Evolutionary conservation across 2,888 invertebrate genomes (phyloP).

Genomic region (Eupithecia inturbata): DNA sequence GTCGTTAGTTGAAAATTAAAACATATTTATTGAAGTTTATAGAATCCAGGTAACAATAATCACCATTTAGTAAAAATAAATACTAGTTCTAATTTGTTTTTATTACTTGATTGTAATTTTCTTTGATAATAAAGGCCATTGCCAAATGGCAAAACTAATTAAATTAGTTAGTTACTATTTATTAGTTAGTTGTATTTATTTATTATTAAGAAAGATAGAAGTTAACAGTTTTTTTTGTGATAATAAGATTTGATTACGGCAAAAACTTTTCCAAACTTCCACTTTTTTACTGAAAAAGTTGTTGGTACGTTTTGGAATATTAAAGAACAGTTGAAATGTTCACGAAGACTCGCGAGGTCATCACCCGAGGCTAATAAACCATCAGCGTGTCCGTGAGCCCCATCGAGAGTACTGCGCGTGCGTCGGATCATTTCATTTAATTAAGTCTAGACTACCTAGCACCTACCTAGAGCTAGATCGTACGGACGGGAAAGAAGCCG

Average conservation of each 20-base stretch:
- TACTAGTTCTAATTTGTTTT: too few species aligned
- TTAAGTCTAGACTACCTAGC: neutral
- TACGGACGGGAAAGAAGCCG: neutral
- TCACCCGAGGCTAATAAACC: neutral
- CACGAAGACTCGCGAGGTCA: neutral
- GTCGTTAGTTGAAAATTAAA: too few species aligned
- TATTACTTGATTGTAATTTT: too few species aligned
- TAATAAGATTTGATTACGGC: neutral
- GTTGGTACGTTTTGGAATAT: neutral
- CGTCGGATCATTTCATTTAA: slow-evolving; percentile 1
- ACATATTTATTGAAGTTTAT: too few species aligned
- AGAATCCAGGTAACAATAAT: too few species aligned
- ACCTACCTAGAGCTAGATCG: neutral
- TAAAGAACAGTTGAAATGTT: neutral
- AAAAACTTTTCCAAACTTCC: neutral
- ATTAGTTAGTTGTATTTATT: too few species aligned
- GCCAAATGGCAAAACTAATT: too few species aligned
- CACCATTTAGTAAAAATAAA: too few species aligned
- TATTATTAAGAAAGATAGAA: too few species aligned
- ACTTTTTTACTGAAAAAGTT: neutral
- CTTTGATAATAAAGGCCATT: too few species aligned
- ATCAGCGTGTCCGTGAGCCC: neutral
- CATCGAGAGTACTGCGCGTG: neutral
- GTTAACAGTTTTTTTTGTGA: too few species aligned
- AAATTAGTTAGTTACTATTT: too few species aligned